Percentiles rank a stretch among this genome's conserved stretches.
Conservation (phyloP, 2,888 invertebrate species). For the Tanypteryx hageni region DNA sequence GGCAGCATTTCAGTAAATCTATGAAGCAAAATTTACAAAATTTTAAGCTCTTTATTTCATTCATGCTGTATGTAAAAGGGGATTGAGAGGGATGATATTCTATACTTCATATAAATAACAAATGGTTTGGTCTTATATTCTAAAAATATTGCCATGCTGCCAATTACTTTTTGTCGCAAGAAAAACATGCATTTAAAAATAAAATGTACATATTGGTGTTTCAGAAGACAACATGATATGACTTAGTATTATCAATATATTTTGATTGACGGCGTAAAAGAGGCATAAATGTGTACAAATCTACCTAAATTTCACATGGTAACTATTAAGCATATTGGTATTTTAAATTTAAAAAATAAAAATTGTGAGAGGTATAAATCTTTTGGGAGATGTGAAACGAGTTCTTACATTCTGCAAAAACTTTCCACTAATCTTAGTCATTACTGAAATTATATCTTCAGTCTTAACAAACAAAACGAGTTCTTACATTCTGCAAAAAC, state of each 20-base stretch:
- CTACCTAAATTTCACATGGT: background rate
- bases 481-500: no score
- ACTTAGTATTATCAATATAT: constrained; percentile 23
- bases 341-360: no score
- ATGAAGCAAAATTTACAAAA: constrained; percentile 47
- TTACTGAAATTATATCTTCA: no score
- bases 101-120: background rate
- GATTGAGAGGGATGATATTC: background rate
- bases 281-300: background rate
- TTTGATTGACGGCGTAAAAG: background rate
- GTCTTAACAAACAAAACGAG: no score
- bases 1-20: constrained; percentile 25
- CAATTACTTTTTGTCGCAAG: background rate
- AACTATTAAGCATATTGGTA: background rate
- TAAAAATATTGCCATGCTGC: background rate
- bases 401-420: no score
- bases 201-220: background rate
- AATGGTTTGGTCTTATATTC: background rate
- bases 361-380: no score
- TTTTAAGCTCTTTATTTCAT: background rate
- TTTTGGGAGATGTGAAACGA: no score
- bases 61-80: background rate
- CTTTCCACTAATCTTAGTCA: no score
- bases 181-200: background rate
- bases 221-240: constrained; percentile 15